phyloP scores from a whole-genome alignment of 2,113 vertebrate species.

The Neoarius graeffei region DNA sequence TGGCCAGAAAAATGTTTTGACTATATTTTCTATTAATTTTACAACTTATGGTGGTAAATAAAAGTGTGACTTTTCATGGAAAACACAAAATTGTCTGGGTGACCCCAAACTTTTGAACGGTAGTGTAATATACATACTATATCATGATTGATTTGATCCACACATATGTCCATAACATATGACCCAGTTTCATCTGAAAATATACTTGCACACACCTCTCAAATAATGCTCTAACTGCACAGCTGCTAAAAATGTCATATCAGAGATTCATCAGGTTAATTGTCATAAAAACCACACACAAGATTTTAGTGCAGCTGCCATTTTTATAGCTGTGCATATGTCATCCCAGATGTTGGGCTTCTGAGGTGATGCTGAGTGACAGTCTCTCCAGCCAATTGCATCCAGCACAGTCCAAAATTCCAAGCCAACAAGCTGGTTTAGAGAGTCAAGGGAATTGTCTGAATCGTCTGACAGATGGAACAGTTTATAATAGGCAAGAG shows the following conservation, averaged over 20 bases:
- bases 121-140: background rate
- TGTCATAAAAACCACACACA: constrained; percentile 33
- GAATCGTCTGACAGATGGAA: constrained; percentile 40
- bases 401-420: constrained; percentile 15
- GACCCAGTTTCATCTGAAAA: background rate
- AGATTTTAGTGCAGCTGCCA: constrained; percentile 27
- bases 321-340: constrained; percentile 40
- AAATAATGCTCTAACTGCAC: constrained; percentile 34
- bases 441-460: constrained; percentile 24
- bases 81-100: too few species aligned
- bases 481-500: constrained; percentile 13
- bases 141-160: background rate
- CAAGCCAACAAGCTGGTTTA: constrained; percentile 28
- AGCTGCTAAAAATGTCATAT: constrained; percentile 31
- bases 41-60: too few species aligned
- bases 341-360: constrained; percentile 42
- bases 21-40: too few species aligned
- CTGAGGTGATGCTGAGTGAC: constrained; percentile 26
- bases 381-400: background rate
- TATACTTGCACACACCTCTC: background rate
- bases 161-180: background rate
- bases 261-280: constrained; percentile 41
- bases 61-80: too few species aligned
- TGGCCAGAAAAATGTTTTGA: too few species aligned
- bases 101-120: too few species aligned